phyloP scores from a whole-genome alignment of 2,888 invertebrate genomes.

The Cecidostiba fungosa region DNA sequence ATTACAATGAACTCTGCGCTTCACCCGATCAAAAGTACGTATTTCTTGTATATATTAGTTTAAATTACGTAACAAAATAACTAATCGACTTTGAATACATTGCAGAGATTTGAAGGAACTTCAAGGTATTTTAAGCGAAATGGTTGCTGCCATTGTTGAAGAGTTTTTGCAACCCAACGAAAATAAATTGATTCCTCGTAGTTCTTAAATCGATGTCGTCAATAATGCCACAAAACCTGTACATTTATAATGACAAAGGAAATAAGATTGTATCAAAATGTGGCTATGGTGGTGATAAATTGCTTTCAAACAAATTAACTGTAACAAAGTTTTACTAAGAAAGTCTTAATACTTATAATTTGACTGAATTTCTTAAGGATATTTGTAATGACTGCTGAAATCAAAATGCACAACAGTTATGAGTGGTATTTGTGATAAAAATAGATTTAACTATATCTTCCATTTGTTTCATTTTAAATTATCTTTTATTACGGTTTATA shows the following conservation, averaged over 20 bases:
- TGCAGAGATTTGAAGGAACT: constrained; percentile 86
- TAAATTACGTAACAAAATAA: background rate
- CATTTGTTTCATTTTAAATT: constrained; percentile 19
- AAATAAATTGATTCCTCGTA: constrained; percentile 83
- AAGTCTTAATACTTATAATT: constrained; percentile 40
- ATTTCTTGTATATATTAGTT: constrained; percentile 23
- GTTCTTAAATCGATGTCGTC: constrained; percentile 65
- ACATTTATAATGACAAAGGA: background rate
- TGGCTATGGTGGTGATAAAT: constrained; percentile 7
- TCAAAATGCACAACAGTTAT: constrained; percentile 17
- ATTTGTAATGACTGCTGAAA: constrained; percentile 24
- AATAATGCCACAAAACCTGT: background rate
- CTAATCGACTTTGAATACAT: constrained; percentile 7
- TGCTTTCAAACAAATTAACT: constrained; percentile 6
- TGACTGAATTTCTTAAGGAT: background rate
- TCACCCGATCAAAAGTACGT: constrained; percentile 84
- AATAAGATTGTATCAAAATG: background rate
- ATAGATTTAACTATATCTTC: constrained; percentile 26
- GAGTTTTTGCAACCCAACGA: constrained; percentile 91
- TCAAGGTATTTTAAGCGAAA: constrained; percentile 84
- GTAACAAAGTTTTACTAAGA: background rate
- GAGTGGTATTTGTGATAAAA: constrained; percentile 51
- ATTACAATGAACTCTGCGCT: constrained; percentile 95
- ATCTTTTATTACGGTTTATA: constrained; percentile 42
- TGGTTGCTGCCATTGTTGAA: constrained; percentile 89